Evolutionary conservation across 2,797 vertebrate species (phyloP).

Genomic region (Acanthurus tractus): DNA sequence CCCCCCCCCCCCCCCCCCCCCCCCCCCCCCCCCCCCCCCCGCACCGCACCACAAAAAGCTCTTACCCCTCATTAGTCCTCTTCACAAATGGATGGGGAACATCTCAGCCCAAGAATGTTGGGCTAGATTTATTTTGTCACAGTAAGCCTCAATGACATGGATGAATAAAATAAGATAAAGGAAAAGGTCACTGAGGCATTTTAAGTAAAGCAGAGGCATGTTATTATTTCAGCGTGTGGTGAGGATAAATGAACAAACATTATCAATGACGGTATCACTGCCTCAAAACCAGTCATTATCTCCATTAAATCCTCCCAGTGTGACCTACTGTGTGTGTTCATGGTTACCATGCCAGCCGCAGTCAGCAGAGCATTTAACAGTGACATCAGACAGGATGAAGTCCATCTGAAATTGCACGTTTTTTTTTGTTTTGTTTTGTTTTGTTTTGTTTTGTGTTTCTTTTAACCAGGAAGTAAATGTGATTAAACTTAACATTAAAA

Average conservation of each 20-base stretch:
- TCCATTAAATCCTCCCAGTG: slow-evolving; percentile 36
- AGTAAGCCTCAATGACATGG: not conserved
- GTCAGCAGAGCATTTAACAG: slow-evolving; percentile 1
- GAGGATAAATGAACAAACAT: slow-evolving; percentile 16
- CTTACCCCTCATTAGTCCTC: too few species aligned
- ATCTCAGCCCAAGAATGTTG: too few species aligned
- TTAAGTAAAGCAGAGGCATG: not conserved
- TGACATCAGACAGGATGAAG: slow-evolving; percentile 16
- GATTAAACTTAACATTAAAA: too few species aligned
- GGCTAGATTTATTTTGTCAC: too few species aligned
- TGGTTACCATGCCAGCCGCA: slow-evolving; percentile 22
- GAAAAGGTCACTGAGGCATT: slow-evolving; percentile 27
- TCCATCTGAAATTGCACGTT: too few species aligned
- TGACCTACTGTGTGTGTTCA: slow-evolving; percentile 18
- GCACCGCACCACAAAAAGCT: too few species aligned
- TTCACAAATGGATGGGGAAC: too few species aligned
- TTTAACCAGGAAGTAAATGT: too few species aligned
- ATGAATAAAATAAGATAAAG: not conserved
- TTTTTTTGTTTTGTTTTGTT: too few species aligned
- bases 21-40: too few species aligned
- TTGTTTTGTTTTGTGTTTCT: too few species aligned
- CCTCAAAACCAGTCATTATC: slow-evolving; percentile 37
- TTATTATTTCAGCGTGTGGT: slow-evolving; percentile 9
- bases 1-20: too few species aligned
- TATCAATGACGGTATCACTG: slow-evolving; percentile 10